Percentiles rank a stretch among this genome's conserved stretches.
Evolutionary conservation across 2,797 vertebrate genomes (phyloP).

Genomic region (Glossophaga mutica): DNA sequence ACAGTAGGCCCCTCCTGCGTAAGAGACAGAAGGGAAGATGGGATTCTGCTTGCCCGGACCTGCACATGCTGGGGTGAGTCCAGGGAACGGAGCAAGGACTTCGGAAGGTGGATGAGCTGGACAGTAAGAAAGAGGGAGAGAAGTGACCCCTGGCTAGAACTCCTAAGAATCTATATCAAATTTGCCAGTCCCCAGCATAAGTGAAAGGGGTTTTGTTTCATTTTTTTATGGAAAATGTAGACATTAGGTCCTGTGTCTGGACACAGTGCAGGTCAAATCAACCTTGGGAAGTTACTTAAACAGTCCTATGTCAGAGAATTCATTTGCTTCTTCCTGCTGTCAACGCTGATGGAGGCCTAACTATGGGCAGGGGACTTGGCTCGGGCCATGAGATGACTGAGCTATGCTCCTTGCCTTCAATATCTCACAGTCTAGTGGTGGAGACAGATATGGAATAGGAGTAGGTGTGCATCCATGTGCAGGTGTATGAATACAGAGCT

Average conservation of each 20-base stretch:
- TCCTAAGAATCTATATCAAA: neutral
- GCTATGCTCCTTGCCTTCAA: neutral
- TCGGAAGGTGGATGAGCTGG: neutral
- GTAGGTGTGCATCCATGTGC: neutral
- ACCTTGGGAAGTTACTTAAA: neutral
- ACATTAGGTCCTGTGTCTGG: neutral
- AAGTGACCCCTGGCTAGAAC: neutral
- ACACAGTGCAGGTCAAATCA: neutral
- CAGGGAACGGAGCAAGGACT: neutral
- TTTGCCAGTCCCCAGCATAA: neutral
- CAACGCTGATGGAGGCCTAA: neutral
- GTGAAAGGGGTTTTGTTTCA: neutral
- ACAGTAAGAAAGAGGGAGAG: neutral
- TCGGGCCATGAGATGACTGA: neutral
- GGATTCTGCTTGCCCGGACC: neutral
- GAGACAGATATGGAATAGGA: neutral
- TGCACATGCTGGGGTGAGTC: neutral
- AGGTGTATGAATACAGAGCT: neutral
- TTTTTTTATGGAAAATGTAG: neutral
- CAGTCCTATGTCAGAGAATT: neutral
- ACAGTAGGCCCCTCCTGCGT: neutral
- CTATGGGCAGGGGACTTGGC: neutral
- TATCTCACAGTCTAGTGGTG: neutral
- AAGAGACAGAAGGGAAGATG: neutral
- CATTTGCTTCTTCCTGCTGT: neutral